Percentiles rank a stretch among this genome's conserved stretches.
Conservation (phyloP, 2,888 invertebrate genomes). For the Dryocosmus kuriphilus region DNA sequence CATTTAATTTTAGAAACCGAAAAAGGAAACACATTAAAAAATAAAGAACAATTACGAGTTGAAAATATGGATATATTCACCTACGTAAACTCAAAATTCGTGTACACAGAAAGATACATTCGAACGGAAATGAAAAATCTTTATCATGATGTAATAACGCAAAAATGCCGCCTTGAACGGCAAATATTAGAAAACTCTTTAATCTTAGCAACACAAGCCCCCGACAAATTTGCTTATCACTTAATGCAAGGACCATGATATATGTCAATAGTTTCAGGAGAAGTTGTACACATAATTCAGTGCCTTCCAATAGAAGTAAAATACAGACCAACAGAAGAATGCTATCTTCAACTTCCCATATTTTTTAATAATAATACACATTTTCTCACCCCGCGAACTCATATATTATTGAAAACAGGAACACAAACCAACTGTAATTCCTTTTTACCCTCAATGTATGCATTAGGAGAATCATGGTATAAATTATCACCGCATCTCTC, state of each 20-base stretch:
- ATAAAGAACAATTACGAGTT: no score
- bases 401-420: no score
- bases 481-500: no score
- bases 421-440: no score
- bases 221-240: slow-evolving; percentile 59
- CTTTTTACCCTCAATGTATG: no score
- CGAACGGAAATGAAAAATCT: slow-evolving; percentile 51
- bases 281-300: no score
- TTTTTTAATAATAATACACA: no score
- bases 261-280: slow-evolving; percentile 60
- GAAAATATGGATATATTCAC: slow-evolving; percentile 52
- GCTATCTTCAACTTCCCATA: no score
- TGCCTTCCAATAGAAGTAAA: slow-evolving; percentile 54
- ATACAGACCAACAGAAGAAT: slow-evolving; percentile 49
- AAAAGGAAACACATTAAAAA: no score
- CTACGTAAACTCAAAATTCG: slow-evolving; percentile 61
- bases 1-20: slow-evolving; percentile 38
- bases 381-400: no score
- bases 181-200: slow-evolving; percentile 61
- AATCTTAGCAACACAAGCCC: slow-evolving; percentile 55
- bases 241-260: slow-evolving; percentile 61
- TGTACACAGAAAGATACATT: slow-evolving; percentile 62
- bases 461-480: no score
- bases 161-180: slow-evolving; percentile 59
- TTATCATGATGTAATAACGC: slow-evolving; percentile 57